Evolutionary conservation across 64 coral and sea anemone genomes (phyloP), one percentile per base, ranked within the genome.

Genomic region (Actinia tenebrosa): DNA sequence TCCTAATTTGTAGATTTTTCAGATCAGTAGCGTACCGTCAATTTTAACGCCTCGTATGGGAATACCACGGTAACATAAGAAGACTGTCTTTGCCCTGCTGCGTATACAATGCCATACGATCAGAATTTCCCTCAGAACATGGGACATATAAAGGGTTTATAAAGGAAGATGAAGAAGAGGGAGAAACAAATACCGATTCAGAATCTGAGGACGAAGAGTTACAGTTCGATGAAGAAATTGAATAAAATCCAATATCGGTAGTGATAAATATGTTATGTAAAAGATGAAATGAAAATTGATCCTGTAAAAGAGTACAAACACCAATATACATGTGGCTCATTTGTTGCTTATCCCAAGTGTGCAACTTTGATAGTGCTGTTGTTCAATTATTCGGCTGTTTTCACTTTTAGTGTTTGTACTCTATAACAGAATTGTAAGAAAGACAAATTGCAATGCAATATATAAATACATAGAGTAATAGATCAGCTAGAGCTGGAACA

Each of bases 1-100:
- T 66, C 22, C 22, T 66, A 66, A 66, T 77, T 92, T 56, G 86
- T 78, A 27, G 83, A 77, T 86, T 89, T 80, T 89, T 82, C 58
- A 88, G 83, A 44, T 93, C 91, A 86, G 91, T 93, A 79, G 91
- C 91, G 15, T 88, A 92, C 42, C 80, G 91, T 3, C 90, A 92
- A 64, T 92, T 92, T 92, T 77, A 66, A 23, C 30, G 84, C 9
- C 75, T 87, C 19, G 7, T 92, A 77, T 92, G 91, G 91, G 18
- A 55, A 17, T 92, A 78, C 7, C 81, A 45, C 7, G 91, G 79
- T 20, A 79, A 75, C 16, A 77, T n/a, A 25, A 87, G 77, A 46
- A 59, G 91, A 13, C 14, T 84, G 5, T 64, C 91, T 8, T 63
- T 92, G 18, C 91, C 86, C 10, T 88, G 91, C 45, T 88, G 91